Evolutionary conservation across 2,888 invertebrate genomes (phyloP).

Genomic region (Labia minor): DNA sequence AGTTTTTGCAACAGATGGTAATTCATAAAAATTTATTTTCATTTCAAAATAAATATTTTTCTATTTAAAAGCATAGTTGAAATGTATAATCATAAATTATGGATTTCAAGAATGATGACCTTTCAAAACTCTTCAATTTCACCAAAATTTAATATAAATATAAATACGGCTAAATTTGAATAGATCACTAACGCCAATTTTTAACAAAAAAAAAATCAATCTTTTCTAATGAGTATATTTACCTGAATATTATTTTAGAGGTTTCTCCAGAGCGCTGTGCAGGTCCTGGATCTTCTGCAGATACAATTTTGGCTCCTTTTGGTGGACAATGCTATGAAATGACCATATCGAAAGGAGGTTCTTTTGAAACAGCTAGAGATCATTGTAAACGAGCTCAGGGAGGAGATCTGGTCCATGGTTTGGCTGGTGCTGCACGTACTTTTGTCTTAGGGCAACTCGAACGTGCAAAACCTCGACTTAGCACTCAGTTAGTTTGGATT

Average conservation of each 20-base stretch:
- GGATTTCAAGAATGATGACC: no score
- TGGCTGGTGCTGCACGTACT: conserved; percentile 49
- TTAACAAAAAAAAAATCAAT: no score
- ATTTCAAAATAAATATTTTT: background rate
- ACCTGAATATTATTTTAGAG: no score
- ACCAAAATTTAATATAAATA: no score
- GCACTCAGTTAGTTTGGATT: conserved; percentile 83
- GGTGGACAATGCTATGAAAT: conserved; percentile 83
- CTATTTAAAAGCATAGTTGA: conserved; percentile 14
- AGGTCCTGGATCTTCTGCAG: conserved; percentile 60
- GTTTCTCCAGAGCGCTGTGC: conserved; percentile 77
- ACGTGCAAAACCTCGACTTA: conserved; percentile 62
- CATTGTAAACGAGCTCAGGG: conserved; percentile 57
- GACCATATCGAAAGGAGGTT: conserved; percentile 67
- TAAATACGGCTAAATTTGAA: no score
- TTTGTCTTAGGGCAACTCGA: conserved; percentile 70
- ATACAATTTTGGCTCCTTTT: conserved; percentile 71
- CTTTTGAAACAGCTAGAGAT: conserved; percentile 66
- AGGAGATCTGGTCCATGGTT: conserved; percentile 57
- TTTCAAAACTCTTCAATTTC: no score
- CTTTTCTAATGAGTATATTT: no score
- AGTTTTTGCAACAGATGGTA: conserved; percentile 82
- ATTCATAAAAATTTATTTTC: conserved; percentile 30
- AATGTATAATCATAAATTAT: conserved; percentile 18
- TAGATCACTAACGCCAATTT: no score